Percentiles rank a stretch among this genome's conserved stretches.
phyloP scores from a whole-genome alignment of 2,113 vertebrate genomes.

The Xenotilapia longispinis region DNA sequence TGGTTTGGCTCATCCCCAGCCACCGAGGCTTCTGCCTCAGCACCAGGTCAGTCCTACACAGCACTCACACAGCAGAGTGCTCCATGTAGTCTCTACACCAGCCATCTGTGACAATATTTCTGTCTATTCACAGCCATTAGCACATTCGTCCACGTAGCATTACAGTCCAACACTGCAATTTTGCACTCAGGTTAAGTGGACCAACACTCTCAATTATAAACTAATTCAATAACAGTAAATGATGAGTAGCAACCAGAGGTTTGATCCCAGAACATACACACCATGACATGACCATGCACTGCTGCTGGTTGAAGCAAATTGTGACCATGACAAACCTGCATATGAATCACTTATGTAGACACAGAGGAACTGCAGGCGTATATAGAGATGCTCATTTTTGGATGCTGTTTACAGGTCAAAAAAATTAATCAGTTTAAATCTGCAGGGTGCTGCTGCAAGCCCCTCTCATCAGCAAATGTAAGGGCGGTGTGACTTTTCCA shows the following conservation, averaged over 20 bases:
- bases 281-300: not conserved
- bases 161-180: not conserved
- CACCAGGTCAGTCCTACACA: constrained; percentile 70
- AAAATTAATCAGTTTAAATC: not conserved
- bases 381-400: not conserved
- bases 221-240: not conserved
- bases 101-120: not conserved
- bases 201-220: not conserved
- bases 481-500: not conserved
- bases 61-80: not conserved
- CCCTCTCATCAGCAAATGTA: not conserved
- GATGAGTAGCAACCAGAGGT: not conserved
- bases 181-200: not conserved
- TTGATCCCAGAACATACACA: not conserved
- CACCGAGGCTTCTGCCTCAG: constrained; percentile 52
- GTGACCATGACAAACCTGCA: not conserved
- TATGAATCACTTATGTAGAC: not conserved
- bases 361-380: not conserved
- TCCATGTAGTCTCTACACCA: not conserved
- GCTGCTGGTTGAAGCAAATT: not conserved
- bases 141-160: not conserved
- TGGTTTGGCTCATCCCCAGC: constrained; percentile 77
- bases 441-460: not conserved
- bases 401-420: not conserved
- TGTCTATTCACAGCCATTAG: not conserved